Evolutionary conservation across 2,797 vertebrate genomes (phyloP).

Genomic region (Fratercula arctica): DNA sequence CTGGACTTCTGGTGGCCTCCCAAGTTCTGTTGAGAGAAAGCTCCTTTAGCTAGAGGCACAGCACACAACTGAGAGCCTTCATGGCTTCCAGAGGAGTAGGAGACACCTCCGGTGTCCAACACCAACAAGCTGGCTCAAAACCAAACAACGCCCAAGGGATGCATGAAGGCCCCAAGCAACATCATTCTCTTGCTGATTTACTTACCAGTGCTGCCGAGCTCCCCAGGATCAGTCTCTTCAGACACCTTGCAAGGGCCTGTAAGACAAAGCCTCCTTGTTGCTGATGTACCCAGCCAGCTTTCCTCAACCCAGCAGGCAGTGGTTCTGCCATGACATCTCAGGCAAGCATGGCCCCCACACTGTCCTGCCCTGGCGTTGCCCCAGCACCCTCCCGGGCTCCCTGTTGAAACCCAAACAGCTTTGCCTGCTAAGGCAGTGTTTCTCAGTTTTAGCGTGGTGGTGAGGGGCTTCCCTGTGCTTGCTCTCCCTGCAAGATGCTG

Average conservation of each 20-base stretch:
- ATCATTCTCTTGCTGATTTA: neutral
- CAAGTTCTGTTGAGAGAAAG: neutral
- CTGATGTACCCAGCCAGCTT: neutral
- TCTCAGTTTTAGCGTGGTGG: neutral
- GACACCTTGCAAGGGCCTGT: neutral
- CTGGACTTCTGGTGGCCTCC: neutral
- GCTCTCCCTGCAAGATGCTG: neutral
- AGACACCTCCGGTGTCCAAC: neutral
- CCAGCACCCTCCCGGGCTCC: neutral
- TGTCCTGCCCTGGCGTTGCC: neutral
- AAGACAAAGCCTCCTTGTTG: neutral
- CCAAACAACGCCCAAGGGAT: rapidly evolving
- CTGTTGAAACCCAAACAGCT: neutral
- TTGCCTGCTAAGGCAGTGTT: neutral
- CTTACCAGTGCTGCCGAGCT: neutral
- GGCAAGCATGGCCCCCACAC: neutral
- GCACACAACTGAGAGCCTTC: neutral
- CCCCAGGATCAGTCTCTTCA: neutral
- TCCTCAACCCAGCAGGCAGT: neutral
- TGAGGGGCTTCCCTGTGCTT: neutral
- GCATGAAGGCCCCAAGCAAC: neutral
- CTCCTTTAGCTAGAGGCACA: neutral
- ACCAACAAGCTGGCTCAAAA: neutral
- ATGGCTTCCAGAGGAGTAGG: neutral
- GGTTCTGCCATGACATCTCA: rapidly evolving